Evolutionary conservation across 1,140 invertebrate species (phyloP).

Genomic region (Glomeris maerens): DNA sequence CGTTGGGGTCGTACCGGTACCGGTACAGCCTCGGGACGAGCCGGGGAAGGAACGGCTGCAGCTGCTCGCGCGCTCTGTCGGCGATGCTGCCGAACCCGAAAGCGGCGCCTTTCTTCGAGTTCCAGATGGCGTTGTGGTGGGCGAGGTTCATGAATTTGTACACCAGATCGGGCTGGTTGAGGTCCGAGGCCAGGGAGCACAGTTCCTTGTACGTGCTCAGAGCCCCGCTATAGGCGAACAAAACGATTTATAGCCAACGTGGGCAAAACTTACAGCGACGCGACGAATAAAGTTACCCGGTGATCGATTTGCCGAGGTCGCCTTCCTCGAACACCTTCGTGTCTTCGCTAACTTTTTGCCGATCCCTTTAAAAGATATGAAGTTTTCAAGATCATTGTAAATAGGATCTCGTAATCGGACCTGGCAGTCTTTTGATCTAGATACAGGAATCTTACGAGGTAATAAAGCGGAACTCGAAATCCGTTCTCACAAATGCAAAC

Average conservation of each 20-base stretch:
- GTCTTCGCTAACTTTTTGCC: conserved; percentile 53
- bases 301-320: conserved; percentile 63
- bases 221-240: conserved; percentile 45
- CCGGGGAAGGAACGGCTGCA: conserved; percentile 60
- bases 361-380: conserved; percentile 30
- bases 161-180: conserved; percentile 85
- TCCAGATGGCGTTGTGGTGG: conserved; percentile 87
- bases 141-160: conserved; percentile 92
- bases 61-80: conserved; percentile 58
- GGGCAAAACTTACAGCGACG: too few species aligned
- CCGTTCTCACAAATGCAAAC: too few species aligned
- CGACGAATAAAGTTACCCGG: conserved; percentile 43
- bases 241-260: not conserved
- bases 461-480: too few species aligned
- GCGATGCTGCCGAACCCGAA: conserved; percentile 80
- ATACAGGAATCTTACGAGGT: conserved; percentile 5
- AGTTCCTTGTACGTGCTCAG: conserved; percentile 86
- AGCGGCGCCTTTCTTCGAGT: conserved; percentile 72
- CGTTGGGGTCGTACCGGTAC: conserved; percentile 70
- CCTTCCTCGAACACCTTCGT: conserved; percentile 80
- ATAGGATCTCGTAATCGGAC: too few species aligned
- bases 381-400: too few species aligned
- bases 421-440: conserved; percentile 9
- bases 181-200: conserved; percentile 77
- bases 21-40: conserved; percentile 81